These are phyloP conservation scores for Enhydra lutris DNA, from an alignment of 2,113 vertebrate genomes.

Conservation along the genomic window DNA sequence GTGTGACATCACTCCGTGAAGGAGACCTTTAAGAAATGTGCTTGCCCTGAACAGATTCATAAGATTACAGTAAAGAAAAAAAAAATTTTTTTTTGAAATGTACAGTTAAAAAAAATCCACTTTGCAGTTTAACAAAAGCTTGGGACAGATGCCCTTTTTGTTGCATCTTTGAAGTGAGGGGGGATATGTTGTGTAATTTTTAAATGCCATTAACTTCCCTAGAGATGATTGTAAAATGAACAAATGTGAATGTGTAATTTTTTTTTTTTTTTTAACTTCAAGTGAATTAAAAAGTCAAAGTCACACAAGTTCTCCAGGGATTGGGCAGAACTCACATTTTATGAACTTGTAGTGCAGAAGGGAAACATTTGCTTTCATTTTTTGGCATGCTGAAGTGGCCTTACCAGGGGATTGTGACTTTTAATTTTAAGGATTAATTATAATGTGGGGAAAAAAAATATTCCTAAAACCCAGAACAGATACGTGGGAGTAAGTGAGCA, in stretches of 20 bases:
- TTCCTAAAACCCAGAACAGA: neutral
- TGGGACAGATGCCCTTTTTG: neutral
- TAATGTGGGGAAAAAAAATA: neutral
- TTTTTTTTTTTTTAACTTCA: neutral
- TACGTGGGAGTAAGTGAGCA: neutral
- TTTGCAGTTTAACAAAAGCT: neutral
- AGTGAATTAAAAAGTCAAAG: slow-evolving; percentile 22
- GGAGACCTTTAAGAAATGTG: neutral
- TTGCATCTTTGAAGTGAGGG: neutral
- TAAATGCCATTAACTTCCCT: neutral
- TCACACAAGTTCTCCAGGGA: slow-evolving; percentile 13
- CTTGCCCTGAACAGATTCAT: neutral
- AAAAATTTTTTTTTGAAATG: neutral
- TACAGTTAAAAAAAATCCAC: neutral
- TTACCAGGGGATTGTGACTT: neutral
- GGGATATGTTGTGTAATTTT: neutral
- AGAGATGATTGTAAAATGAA: slow-evolving; percentile 16
- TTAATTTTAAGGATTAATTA: slow-evolving; percentile 29
- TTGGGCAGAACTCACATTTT: slow-evolving; percentile 43
- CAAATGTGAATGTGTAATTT: slow-evolving; percentile 5
- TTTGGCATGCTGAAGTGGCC: neutral
- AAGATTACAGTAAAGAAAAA: neutral
- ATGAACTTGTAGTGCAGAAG: neutral
- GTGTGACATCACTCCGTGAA: neutral
- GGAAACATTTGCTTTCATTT: slow-evolving; percentile 12